Evolutionary conservation across 2,113 vertebrate genomes (phyloP), one percentile per base, ranked within the genome.

Genomic region (Cheilinus undulatus): DNA sequence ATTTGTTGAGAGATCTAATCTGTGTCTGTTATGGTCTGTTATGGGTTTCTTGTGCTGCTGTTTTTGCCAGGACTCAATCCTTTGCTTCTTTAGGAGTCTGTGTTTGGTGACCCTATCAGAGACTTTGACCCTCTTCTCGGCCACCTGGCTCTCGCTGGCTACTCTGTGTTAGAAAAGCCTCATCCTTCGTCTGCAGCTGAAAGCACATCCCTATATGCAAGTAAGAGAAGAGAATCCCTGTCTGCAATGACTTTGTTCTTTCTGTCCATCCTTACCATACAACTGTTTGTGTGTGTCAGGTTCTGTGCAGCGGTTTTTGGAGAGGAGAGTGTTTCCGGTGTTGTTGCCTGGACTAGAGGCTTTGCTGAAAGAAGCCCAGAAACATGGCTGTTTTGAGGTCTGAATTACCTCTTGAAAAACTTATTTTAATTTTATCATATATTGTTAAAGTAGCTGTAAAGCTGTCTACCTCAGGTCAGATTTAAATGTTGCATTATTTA

Each of bases 351-450:
- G 95, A 58, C 71, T 99, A 82, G 93, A 92, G 43, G 95, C 92
- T 27, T 85, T 98, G 58, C 91, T 98, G 63, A 89, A 85, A 17
- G 93, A 90, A 82, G 96, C 95, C 26, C 81, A 93, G 83, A 93
- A 91, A 56, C 92, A 94, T 1, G 88, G 92, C 24, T 96, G 95
- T 84, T 95, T 97, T 49, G 81, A 96, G 95, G 97, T 98, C 40
- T 83, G 93, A 28, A 15, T 38, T 59, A 76, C 6, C 48, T 49
- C 34, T 42, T 15, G 6, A 38, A 13, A 17, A 15, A 40, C 12
- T 1, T n/a, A n/a, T n/a, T n/a, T 15, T 15, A 17, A 40, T 14
- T 14, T 17, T 4, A 15, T 15, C 5, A 3, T 2, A 40, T 14
- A 40, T 12, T 13, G 12, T 13, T 40, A 40, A 38, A n/a, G n/a